Evolutionary conservation across 2,797 vertebrate genomes (phyloP).

Genomic region (Streptopelia turtur): DNA sequence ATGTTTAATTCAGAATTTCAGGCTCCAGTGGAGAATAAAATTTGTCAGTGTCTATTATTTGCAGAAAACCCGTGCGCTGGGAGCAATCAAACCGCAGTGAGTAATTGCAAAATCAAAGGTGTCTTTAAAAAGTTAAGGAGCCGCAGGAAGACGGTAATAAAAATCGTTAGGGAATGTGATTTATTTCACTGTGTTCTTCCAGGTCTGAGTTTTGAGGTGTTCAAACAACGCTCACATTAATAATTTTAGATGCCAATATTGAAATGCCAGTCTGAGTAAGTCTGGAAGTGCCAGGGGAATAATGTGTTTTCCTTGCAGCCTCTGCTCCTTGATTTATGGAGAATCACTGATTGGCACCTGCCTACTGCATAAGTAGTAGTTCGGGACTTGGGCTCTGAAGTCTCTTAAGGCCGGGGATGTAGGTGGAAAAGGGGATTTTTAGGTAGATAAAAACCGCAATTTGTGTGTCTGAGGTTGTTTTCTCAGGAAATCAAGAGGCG

Average conservation of each 20-base stretch:
- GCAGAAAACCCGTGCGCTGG: neutral
- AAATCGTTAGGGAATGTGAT: neutral
- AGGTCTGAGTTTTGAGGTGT: neutral
- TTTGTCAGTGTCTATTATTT: constrained; percentile 27
- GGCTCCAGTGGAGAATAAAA: constrained; percentile 63
- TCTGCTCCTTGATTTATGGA: neutral
- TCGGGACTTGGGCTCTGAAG: neutral
- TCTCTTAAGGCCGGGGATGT: neutral
- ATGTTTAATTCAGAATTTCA: constrained; percentile 49
- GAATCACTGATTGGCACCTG: neutral
- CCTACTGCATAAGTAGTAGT: neutral
- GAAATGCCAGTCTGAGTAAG: neutral
- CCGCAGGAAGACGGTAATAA: neutral
- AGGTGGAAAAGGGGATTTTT: neutral
- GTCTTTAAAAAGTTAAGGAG: constrained; percentile 12
- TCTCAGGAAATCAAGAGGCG: neutral
- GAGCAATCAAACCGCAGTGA: constrained; percentile 7
- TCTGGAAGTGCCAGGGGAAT: neutral
- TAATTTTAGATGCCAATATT: neutral
- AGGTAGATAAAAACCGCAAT: neutral
- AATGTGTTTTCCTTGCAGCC: neutral
- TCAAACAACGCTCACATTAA: neutral
- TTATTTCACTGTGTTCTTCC: neutral
- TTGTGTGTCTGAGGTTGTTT: neutral
- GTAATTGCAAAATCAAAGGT: constrained; percentile 43